phyloP scores from a whole-genome alignment of 2,797 vertebrate genomes.

The Cirrhinus mrigala region DNA sequence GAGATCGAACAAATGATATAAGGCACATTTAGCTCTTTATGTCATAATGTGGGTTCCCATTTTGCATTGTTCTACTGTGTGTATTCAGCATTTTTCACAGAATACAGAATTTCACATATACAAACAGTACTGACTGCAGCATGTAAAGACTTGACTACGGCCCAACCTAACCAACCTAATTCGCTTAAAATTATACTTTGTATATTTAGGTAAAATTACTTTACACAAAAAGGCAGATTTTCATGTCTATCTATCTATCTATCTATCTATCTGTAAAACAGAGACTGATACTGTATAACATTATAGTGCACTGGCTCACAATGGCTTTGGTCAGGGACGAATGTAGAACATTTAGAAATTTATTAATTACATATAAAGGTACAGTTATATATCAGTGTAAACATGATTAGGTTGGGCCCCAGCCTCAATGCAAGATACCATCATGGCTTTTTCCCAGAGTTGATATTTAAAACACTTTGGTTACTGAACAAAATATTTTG shows the following conservation, averaged over 20 bases:
- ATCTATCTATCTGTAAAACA: constrained; percentile 3
- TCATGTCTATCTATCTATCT: background rate
- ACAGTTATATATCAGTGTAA: constrained; percentile 16
- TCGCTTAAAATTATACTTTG: background rate
- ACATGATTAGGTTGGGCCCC: constrained; percentile 25
- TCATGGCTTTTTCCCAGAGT: background rate
- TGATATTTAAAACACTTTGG: constrained; percentile 33
- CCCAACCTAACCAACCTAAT: constrained; percentile 29
- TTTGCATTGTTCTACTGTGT: background rate
- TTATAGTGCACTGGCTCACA: constrained; percentile 29
- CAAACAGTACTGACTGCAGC: background rate
- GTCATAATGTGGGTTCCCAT: background rate
- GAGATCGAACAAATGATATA: constrained; percentile 38
- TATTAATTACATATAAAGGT: background rate
- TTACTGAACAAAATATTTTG: constrained; percentile 6
- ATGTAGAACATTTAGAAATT: background rate
- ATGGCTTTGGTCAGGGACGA: constrained; percentile 3
- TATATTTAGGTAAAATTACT: background rate
- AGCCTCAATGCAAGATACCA: background rate
- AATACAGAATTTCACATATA: too few relatives aligned
- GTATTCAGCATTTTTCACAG: background rate
- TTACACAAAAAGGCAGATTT: constrained; percentile 4
- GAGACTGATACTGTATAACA: background rate
- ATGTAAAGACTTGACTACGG: background rate
- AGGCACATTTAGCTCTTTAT: constrained; percentile 47